phyloP scores from a whole-genome alignment of 2,888 invertebrate species.

The Lasioglossum lativentre region DNA sequence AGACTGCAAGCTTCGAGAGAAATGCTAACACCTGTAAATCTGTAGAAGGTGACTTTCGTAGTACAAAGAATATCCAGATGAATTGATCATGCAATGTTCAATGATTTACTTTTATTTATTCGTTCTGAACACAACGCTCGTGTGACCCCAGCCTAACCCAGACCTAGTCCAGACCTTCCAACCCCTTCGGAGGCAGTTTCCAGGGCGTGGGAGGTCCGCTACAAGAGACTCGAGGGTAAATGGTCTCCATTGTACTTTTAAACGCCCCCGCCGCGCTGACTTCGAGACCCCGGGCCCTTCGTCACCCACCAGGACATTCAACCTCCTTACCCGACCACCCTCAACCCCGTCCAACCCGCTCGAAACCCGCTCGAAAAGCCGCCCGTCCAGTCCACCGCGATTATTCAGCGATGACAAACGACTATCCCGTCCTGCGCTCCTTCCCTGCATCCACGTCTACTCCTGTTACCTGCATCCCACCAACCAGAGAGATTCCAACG shows the following conservation, averaged over 20 bases:
- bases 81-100: too few species aligned
- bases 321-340: constrained; percentile 26
- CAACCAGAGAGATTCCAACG: constrained; percentile 42
- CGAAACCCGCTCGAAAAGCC: background rate
- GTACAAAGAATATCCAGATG: too few species aligned
- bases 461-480: constrained; percentile 63
- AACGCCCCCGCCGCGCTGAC: constrained; percentile 64
- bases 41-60: too few species aligned
- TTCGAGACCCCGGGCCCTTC: background rate
- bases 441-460: constrained; percentile 54
- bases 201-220: constrained; percentile 49
- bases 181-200: constrained; percentile 52
- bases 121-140: too few species aligned
- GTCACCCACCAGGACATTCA: constrained; percentile 46
- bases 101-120: too few species aligned
- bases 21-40: too few species aligned
- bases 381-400: constrained; percentile 70
- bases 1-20: too few species aligned
- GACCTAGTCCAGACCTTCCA: constrained; percentile 47
- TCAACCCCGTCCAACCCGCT: background rate
- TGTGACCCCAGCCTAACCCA: background rate
- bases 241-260: constrained; percentile 81
- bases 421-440: constrained; percentile 70
- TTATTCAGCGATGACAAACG: constrained; percentile 81
- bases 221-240: constrained; percentile 76